A percentile compares a stretch with the other conserved stretches of the same genome.
These are phyloP conservation scores for Epizoanthus illoricatus DNA, from an alignment of 92 coral and sea anemone genomes.

Conservation along the genomic window DNA sequence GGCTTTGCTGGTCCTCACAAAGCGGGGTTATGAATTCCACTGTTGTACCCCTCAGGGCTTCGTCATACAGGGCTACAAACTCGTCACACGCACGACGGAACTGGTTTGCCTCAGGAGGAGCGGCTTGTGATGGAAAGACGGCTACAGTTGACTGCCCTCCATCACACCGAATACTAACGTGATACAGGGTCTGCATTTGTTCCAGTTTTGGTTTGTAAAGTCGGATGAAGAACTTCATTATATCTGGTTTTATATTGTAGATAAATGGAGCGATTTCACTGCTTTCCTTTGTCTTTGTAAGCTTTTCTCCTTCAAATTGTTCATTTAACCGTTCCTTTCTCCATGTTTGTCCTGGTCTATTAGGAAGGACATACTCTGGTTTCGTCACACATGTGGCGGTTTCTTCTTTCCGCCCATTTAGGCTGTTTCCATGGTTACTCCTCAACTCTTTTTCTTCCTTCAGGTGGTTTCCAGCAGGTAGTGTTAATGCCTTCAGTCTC, in stretches of 20 bases:
- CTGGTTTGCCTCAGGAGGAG: neutral
- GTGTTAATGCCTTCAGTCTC: neutral
- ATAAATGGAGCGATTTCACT: neutral
- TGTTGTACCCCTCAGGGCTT: conserved; percentile 11
- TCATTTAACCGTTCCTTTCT: neutral
- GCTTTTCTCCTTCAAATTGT: neutral
- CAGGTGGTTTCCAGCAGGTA: neutral
- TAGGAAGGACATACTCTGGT: neutral
- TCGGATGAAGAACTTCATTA: conserved; percentile 22
- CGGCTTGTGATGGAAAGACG: neutral
- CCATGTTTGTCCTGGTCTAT: neutral
- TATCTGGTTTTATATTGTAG: conserved; percentile 23
- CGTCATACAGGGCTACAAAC: conserved; percentile 12
- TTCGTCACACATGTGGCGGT: neutral
- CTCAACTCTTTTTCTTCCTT: neutral
- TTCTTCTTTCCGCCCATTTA: neutral
- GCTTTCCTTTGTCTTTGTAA: neutral
- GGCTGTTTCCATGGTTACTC: neutral
- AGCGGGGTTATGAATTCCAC: neutral
- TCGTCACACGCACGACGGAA: conserved; percentile 21
- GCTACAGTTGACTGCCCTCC: conserved; percentile 4
- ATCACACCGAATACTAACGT: conserved; percentile 14
- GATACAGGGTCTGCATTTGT: neutral
- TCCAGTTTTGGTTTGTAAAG: conserved; percentile 22
- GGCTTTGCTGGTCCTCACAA: neutral